A percentile compares a stretch with the other conserved stretches of the same genome.
phyloP scores from a whole-genome alignment of 1,140 invertebrate genomes.

The Yoshiicerus persimilis region DNA sequence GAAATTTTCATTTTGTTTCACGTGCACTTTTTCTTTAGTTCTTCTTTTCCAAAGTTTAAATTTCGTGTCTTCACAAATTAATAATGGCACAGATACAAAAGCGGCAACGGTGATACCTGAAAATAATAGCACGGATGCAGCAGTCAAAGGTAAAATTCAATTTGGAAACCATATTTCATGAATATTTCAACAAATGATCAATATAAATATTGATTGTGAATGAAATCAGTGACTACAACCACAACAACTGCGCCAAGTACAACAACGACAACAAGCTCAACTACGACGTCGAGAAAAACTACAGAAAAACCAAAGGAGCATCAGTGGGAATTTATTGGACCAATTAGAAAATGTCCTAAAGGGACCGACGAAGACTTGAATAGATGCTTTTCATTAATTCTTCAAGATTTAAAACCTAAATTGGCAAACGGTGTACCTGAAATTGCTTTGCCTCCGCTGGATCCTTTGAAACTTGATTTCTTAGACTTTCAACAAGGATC shows the following conservation, averaged over 20 bases:
- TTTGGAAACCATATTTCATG: not conserved
- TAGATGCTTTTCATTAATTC: slow-evolving; percentile 27
- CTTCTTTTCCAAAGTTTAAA: not conserved
- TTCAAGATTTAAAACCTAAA: slow-evolving; percentile 27
- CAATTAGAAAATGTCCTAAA: slow-evolving; percentile 30
- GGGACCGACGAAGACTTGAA: slow-evolving; percentile 31
- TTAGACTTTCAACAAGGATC: slow-evolving; percentile 27
- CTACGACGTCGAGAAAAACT: not conserved
- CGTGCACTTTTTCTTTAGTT: not conserved
- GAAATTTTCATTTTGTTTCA: not conserved
- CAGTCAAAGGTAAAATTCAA: not conserved
- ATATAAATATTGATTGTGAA: not conserved
- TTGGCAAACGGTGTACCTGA: slow-evolving; percentile 24
- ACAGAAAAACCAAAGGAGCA: not conserved
- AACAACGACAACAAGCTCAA: not conserved
- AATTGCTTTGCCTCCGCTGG: slow-evolving; percentile 37
- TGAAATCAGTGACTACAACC: not conserved
- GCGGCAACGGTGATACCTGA: no score
- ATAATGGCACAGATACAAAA: not conserved
- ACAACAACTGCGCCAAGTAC: not conserved
- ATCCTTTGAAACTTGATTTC: slow-evolving; percentile 24
- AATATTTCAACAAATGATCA: not conserved
- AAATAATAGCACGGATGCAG: not conserved
- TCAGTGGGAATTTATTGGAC: slow-evolving; percentile 26
- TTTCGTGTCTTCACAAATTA: not conserved